Evolutionary conservation across 2,797 vertebrate species (phyloP).

Genomic region (Rachycentron canadum): DNA sequence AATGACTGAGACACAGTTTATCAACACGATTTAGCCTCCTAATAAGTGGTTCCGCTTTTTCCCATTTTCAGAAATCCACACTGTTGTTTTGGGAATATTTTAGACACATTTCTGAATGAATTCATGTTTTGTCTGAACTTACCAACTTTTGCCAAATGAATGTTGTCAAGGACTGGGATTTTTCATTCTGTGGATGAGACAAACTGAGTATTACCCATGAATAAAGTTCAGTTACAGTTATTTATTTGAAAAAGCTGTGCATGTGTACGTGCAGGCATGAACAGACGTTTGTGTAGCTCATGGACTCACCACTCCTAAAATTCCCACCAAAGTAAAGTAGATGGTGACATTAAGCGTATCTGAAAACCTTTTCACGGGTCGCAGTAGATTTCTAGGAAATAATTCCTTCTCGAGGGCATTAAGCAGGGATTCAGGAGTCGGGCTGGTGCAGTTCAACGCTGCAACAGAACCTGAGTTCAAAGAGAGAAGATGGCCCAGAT

Average conservation of each 20-base stretch:
- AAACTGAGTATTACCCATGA: background rate
- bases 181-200: slow-evolving; percentile 55
- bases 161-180: slow-evolving; percentile 48
- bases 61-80: too few relatives aligned
- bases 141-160: slow-evolving; percentile 60
- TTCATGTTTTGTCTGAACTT: slow-evolving; percentile 27
- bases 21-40: too few relatives aligned
- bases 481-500: background rate
- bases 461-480: slow-evolving; percentile 39
- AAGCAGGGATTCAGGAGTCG: slow-evolving; percentile 51
- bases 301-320: slow-evolving; percentile 71
- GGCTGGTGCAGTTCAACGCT: slow-evolving; percentile 68
- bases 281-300: background rate
- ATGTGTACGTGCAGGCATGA: background rate
- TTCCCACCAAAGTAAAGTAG: slow-evolving; percentile 58
- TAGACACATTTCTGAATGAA: too few relatives aligned
- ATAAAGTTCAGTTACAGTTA: background rate
- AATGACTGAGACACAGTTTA: too few relatives aligned
- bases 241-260: background rate
- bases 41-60: too few relatives aligned
- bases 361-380: slow-evolving; percentile 46
- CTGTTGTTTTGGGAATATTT: too few relatives aligned
- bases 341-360: slow-evolving; percentile 43
- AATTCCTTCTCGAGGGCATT: slow-evolving; percentile 45
- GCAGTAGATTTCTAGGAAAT: slow-evolving; percentile 33